Evolutionary conservation across 2,888 invertebrate genomes (phyloP).

Genomic region (Girardia tigrina): DNA sequence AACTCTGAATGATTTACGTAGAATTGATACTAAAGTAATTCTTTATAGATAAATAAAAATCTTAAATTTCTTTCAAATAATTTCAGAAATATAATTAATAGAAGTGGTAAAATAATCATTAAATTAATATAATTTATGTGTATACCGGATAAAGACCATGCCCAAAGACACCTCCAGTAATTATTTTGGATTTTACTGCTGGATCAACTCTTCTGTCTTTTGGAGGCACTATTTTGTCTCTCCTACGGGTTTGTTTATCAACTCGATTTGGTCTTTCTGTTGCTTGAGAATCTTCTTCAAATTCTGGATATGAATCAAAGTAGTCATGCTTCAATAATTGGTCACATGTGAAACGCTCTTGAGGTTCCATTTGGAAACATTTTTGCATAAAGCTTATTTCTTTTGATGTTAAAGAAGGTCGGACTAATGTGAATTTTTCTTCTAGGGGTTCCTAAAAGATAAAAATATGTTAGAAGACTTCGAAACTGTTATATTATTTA

Average conservation of each 20-base stretch:
- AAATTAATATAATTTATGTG: too few species aligned
- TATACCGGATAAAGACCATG: slow-evolving; percentile 17
- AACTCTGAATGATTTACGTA: too few species aligned
- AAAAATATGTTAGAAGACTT: background rate
- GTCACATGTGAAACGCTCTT: slow-evolving; percentile 75
- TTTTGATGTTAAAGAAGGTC: slow-evolving; percentile 55
- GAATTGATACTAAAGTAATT: too few species aligned
- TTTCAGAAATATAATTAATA: too few species aligned
- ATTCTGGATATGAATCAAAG: slow-evolving; percentile 56
- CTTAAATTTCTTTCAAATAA: too few species aligned
- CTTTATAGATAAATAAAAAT: too few species aligned
- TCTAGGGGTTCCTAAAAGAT: slow-evolving; percentile 62
- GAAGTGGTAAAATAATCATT: too few species aligned
- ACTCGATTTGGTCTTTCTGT: slow-evolving; percentile 29
- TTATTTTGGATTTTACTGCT: slow-evolving; percentile 1
- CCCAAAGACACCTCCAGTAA: background rate
- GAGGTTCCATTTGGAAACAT: slow-evolving; percentile 84
- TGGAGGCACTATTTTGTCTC: background rate
- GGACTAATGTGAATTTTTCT: slow-evolving; percentile 57
- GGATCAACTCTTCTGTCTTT: slow-evolving; percentile 9
- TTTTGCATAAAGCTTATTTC: slow-evolving; percentile 45
- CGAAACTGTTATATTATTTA: too few species aligned
- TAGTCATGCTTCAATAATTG: slow-evolving; percentile 75
- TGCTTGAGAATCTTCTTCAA: slow-evolving; percentile 31
- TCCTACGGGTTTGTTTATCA: background rate